phyloP scores from a whole-genome alignment of 2,888 invertebrate species.

The Synergus laeviventris region DNA sequence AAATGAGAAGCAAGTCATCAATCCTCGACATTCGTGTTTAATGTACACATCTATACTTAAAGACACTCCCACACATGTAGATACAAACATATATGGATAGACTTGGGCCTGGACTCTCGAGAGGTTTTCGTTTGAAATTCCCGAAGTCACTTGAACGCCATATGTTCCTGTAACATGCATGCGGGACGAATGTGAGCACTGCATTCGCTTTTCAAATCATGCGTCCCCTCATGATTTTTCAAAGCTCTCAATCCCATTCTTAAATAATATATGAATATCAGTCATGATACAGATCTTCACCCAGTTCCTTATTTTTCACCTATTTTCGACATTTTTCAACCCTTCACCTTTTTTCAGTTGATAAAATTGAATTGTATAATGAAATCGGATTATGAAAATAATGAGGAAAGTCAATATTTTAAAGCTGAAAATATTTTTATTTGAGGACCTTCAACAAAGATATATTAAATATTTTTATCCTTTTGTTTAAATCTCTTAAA shows the following conservation, averaged over 20 bases:
- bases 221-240: slow-evolving; percentile 21
- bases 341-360: no score
- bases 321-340: no score
- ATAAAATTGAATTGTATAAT: no score
- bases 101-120: slow-evolving; percentile 9
- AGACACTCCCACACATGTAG: not conserved
- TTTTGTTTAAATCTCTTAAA: no score
- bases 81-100: not conserved
- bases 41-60: not conserved
- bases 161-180: slow-evolving; percentile 44
- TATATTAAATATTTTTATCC: no score
- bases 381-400: no score
- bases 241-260: slow-evolving; percentile 3
- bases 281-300: not conserved
- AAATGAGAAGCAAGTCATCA: slow-evolving; percentile 34
- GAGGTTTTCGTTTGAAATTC: slow-evolving; percentile 36
- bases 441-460: no score
- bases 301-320: no score
- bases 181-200: slow-evolving; percentile 25
- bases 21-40: slow-evolving; percentile 23
- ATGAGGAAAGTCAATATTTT: no score
- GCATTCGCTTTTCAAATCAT: slow-evolving; percentile 17
- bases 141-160: slow-evolving; percentile 51
- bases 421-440: no score
- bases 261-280: not conserved